A percentile compares a stretch with the other conserved stretches of the same genome.
Evolutionary conservation across 2,888 invertebrate species (phyloP).

Genomic region (Ptycholaimellus sp.): DNA sequence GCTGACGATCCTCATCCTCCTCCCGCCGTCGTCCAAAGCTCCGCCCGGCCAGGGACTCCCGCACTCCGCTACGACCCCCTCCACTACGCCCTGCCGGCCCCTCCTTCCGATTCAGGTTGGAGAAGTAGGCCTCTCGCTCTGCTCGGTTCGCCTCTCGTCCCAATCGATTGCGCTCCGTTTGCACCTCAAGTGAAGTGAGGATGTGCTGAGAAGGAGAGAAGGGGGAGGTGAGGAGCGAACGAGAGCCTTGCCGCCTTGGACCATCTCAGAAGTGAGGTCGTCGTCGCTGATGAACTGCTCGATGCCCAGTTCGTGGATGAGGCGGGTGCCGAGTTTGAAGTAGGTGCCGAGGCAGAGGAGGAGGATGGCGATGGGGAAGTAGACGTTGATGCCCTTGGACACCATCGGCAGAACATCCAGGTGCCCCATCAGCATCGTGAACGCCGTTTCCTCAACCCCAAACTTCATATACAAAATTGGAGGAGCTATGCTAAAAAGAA

Average conservation of each 20-base stretch:
- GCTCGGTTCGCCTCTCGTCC: conserved; percentile 10
- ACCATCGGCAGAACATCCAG: conserved; percentile 93
- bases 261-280: conserved; percentile 66
- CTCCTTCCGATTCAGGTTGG: conserved; percentile 2
- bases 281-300: conserved; percentile 72
- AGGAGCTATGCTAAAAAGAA: no score
- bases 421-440: conserved; percentile 92
- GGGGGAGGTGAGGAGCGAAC: no score
- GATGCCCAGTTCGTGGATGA: conserved; percentile 69
- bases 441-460: conserved; percentile 47
- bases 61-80: no score
- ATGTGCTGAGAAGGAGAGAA: no score
- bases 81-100: no score
- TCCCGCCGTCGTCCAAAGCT: no score
- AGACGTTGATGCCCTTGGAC: conserved; percentile 91
- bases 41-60: no score
- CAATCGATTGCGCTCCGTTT: conserved; percentile 10
- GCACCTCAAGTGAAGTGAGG: neutral
- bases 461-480: no score
- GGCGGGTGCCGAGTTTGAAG: conserved; percentile 66
- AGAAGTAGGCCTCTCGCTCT: conserved; percentile 7
- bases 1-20: no score
- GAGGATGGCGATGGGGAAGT: conserved; percentile 89
- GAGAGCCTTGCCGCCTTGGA: conserved; percentile 73
- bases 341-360: conserved; percentile 74